These are phyloP conservation scores for Eubasilissa regina DNA, from an alignment of 1,140 invertebrate species.

Conservation along the genomic window DNA sequence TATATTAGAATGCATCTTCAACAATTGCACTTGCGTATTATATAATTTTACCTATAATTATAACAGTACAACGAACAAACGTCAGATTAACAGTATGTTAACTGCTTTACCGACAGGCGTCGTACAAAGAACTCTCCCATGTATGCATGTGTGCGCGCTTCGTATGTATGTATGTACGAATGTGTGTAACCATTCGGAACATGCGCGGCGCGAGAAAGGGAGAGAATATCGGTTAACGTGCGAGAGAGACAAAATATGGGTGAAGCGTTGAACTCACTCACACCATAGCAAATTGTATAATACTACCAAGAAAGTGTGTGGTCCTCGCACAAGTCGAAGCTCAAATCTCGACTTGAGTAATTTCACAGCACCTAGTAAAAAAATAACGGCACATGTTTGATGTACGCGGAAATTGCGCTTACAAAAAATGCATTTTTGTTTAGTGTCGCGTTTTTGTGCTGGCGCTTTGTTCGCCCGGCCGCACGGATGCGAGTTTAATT, in stretches of 20 bases:
- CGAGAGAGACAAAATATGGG: conserved; percentile 51
- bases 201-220: conserved; percentile 6
- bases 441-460: background rate
- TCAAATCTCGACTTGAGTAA: too few relatives aligned
- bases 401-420: background rate
- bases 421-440: background rate
- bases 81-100: too few relatives aligned
- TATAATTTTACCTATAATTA: too few relatives aligned
- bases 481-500: too few relatives aligned
- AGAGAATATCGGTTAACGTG: conserved; percentile 47
- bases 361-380: background rate
- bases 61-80: too few relatives aligned
- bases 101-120: too few relatives aligned
- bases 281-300: background rate
- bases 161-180: background rate
- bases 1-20: too few relatives aligned
- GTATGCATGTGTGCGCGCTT: background rate
- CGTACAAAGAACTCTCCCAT: background rate
- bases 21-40: too few relatives aligned
- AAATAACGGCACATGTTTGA: background rate
- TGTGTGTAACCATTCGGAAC: background rate
- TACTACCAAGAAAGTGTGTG: background rate
- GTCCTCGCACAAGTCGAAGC: background rate
- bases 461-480: background rate
- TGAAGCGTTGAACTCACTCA: conserved; percentile 48